Percentiles rank a stretch among this genome's conserved stretches.
These are phyloP conservation scores for Ostrea denselamellosa DNA, from an alignment of 1,140 invertebrate genomes.

Conservation along the genomic window DNA sequence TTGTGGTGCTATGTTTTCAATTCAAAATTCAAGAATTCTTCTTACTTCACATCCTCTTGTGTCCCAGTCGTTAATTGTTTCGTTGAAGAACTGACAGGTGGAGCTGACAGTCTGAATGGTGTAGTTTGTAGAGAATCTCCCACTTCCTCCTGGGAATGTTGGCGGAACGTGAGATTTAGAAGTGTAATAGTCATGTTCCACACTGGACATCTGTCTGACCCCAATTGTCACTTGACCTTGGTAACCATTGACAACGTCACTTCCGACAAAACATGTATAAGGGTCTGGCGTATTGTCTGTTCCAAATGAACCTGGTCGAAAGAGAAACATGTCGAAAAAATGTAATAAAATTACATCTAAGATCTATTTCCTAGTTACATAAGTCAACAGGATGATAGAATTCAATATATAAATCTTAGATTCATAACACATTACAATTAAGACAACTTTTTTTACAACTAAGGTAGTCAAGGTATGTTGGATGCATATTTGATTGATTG, in stretches of 20 bases:
- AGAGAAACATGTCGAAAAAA: background rate
- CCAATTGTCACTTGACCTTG: slow-evolving; percentile 63
- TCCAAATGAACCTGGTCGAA: slow-evolving; percentile 11
- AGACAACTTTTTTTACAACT: background rate
- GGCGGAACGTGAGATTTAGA: slow-evolving; percentile 48
- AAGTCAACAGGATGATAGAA: background rate
- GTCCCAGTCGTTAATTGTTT: slow-evolving; percentile 59
- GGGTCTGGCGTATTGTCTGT: slow-evolving; percentile 46
- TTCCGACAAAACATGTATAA: slow-evolving; percentile 61
- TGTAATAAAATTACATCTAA: background rate
- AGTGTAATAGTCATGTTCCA: slow-evolving; percentile 57
- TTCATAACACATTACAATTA: background rate
- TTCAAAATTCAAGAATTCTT: background rate
- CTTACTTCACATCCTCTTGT: slow-evolving; percentile 67
- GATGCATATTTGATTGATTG: too few relatives aligned
- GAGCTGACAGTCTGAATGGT: slow-evolving; percentile 56
- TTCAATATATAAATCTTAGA: background rate
- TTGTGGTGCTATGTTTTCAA: too few relatives aligned
- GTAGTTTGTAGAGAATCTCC: slow-evolving; percentile 60
- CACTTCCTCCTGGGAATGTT: slow-evolving; percentile 44
- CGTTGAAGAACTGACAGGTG: slow-evolving; percentile 63
- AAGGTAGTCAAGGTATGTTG: background rate
- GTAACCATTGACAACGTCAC: slow-evolving; percentile 54
- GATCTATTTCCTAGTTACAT: background rate
- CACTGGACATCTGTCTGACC: slow-evolving; percentile 61